Percentiles rank a stretch among this genome's conserved stretches.
Evolutionary conservation across 1,140 invertebrate genomes (phyloP).

Genomic region (Anastatus disparis): DNA sequence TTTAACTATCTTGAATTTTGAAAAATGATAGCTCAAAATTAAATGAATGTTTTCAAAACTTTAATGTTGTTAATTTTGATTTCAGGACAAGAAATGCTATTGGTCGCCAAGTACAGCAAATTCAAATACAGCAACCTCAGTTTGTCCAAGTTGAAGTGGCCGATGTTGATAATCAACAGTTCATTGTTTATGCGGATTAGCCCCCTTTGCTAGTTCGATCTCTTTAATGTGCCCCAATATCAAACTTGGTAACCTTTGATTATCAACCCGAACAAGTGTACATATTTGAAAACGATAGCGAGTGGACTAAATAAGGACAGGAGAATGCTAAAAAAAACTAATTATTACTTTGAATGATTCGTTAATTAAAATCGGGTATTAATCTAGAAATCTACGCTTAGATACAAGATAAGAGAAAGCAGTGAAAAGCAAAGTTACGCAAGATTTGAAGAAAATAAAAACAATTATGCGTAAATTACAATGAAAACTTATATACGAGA

Average conservation of each 20-base stretch:
- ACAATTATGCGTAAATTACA: conserved; percentile 16
- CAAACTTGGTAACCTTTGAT: conserved; percentile 64
- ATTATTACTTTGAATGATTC: conserved; percentile 46
- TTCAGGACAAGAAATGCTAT: conserved; percentile 71
- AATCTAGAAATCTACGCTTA: conserved; percentile 42
- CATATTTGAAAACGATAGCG: conserved; percentile 63
- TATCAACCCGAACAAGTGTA: conserved; percentile 65
- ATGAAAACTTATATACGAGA: conserved; percentile 19
- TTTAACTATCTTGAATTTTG: too few species aligned
- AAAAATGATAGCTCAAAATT: too few species aligned
- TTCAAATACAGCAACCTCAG: conserved; percentile 71
- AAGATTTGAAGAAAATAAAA: conserved; percentile 27
- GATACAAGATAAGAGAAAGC: conserved; percentile 15
- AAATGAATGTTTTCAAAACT: background rate
- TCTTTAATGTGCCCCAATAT: conserved; percentile 59
- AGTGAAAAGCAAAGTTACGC: conserved; percentile 34
- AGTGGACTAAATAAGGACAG: conserved; percentile 53
- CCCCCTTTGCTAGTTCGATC: conserved; percentile 61
- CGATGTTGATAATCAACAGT: conserved; percentile 73
- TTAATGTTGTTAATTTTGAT: conserved; percentile 37
- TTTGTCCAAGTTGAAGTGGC: conserved; percentile 76
- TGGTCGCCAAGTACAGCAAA: conserved; percentile 67
- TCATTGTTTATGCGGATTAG: conserved; percentile 78
- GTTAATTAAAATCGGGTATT: conserved; percentile 35
- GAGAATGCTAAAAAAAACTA: conserved; percentile 51